Percentiles rank a stretch among this genome's conserved stretches.
These are phyloP conservation scores for Archilochus colubris DNA, from an alignment of 2,113 vertebrate genomes.

Conservation along the genomic window DNA sequence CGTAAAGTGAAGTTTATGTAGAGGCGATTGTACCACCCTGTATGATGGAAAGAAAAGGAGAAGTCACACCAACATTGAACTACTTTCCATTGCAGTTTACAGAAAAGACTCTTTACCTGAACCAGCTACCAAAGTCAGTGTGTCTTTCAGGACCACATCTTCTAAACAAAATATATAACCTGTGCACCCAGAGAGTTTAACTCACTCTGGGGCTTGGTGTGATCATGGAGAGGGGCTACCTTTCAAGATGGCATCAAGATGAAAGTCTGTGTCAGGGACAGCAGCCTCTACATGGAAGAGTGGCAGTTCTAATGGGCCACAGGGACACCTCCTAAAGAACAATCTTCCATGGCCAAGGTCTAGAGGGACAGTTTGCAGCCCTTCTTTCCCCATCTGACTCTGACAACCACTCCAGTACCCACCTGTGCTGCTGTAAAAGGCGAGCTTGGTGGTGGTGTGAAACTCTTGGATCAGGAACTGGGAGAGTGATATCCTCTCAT, in stretches of 20 bases:
- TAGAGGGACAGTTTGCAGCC: background rate
- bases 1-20: conserved; percentile 93
- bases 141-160: accelerated
- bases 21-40: conserved; percentile 95
- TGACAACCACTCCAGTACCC: background rate
- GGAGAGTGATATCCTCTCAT: conserved; percentile 94
- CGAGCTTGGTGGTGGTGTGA: conserved; percentile 95
- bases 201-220: background rate
- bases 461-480: conserved; percentile 99
- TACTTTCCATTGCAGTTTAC: background rate
- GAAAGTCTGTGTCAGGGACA: background rate
- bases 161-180: background rate
- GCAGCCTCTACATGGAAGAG: background rate
- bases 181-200: background rate
- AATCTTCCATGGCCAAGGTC: background rate
- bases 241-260: background rate
- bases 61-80: background rate
- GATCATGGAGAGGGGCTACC: background rate
- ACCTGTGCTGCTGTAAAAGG: conserved; percentile 99
- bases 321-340: background rate
- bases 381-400: background rate
- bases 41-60: background rate
- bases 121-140: background rate
- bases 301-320: background rate
- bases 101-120: background rate